Conservation (phyloP, 2,797 vertebrate genomes). For the Pipistrellus kuhlii region DNA sequence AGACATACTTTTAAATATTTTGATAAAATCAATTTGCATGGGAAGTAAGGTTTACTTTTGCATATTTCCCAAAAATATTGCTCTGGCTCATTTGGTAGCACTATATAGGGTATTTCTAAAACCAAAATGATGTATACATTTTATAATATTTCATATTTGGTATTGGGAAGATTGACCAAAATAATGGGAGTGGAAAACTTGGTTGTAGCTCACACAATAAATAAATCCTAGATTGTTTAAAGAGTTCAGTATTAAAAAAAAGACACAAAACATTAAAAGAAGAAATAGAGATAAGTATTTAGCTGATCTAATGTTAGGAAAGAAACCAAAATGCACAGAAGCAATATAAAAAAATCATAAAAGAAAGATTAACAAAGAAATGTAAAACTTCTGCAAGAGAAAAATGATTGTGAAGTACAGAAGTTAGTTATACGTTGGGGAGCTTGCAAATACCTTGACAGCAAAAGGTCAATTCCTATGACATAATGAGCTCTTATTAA, state of each 20-base stretch:
- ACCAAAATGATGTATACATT: not conserved
- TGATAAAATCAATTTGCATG: conserved; percentile 5
- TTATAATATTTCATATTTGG: not conserved
- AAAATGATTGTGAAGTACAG: conserved; percentile 26
- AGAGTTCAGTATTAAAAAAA: not conserved
- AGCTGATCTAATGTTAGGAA: not conserved
- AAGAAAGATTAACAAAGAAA: not conserved
- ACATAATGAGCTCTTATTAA: conserved; percentile 17
- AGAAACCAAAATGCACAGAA: not conserved
- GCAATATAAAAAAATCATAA: not conserved
- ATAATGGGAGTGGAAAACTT: not conserved
- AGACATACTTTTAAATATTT: conserved; percentile 17
- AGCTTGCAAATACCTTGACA: conserved; percentile 1
- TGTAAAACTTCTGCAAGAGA: not conserved
- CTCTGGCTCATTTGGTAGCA: not conserved
- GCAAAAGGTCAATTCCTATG: conserved; percentile 37
- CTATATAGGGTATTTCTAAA: conserved; percentile 7
- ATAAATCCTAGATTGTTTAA: conserved; percentile 8
- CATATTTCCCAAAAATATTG: conserved; percentile 19
- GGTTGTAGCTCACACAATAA: not conserved
- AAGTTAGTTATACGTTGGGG: not conserved
- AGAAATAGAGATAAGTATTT: not conserved
- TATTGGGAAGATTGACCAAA: conserved; percentile 6
- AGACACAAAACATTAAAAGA: not conserved
- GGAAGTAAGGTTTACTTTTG: conserved; percentile 7